Base-by-base conservation (phyloP, 2,797 vertebrate genomes). In the Limosa lapponica region DNA sequence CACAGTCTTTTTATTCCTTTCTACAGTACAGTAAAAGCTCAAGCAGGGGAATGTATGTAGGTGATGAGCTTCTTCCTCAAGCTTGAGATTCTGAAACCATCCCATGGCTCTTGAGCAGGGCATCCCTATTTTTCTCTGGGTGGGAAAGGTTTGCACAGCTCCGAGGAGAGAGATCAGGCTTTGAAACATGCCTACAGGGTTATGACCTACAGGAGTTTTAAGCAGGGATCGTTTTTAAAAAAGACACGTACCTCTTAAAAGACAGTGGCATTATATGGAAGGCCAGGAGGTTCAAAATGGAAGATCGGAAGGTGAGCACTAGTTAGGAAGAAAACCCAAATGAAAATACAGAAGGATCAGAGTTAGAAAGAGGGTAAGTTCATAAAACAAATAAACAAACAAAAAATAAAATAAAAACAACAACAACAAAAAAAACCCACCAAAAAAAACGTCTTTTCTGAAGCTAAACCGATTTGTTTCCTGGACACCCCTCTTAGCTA, bases 41-140 rank as follows among this genome's bases (percentile, higher is more conserved):
- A 1, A 48, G 59, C 32, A 36, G 18, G 49, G 55, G 18, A 23
- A 5, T 54, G 10, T 32, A 5, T 41, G 46, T 22, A 43, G 65
- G 54, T 55, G 78, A 36, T 61, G 39, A 22, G 5, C 43, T 80
- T 15, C 64, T 62, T 62, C 20, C 51, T 58, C 46, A 15, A 85
- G 30, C 27, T 58, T 36, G 11, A 43, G 59, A 18, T 81, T 39
- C 32, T 69, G 37, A 52, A 41, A 58, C 13, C 34, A 43, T 17
- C 49, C 46, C 12, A 0, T 18, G 51, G 59, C 75, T 73, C 54
- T 61, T 54, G 34, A 90, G 49, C 18, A 48, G 41, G 20, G 2
- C 3, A 37, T 9, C 2, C 2, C 8, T 41, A 0, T 27, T 69
- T 72, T 69, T 41, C 20, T 48, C 6, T 34, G 4, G 0, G 34